A percentile compares a stretch with the other conserved stretches of the same genome.
Conservation (phyloP, 2,888 invertebrate genomes). For the Diaprepes abbreviatus region DNA sequence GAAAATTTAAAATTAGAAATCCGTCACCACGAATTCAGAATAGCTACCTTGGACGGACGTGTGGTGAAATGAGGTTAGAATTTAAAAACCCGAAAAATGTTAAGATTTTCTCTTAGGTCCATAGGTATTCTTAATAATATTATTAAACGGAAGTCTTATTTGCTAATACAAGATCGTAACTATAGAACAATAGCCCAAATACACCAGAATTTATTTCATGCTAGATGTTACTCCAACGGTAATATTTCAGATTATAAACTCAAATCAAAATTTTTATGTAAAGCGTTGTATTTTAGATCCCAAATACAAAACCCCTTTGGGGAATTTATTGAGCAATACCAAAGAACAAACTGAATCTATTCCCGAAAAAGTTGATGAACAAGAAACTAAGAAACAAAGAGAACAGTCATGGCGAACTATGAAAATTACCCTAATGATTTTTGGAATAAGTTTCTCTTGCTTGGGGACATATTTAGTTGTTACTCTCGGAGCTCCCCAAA, state of each 20-base stretch:
- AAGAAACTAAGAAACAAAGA: conserved; percentile 57
- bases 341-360: conserved; percentile 53
- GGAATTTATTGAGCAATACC: conserved; percentile 52
- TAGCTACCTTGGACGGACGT: conserved; percentile 2
- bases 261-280: conserved; percentile 40
- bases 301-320: conserved; percentile 54
- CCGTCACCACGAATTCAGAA: not conserved
- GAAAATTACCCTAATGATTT: conserved; percentile 65
- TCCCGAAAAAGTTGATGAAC: conserved; percentile 55
- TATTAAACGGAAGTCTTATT: conserved; percentile 50
- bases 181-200: conserved; percentile 49
- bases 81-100: conserved; percentile 47
- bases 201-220: conserved; percentile 43
- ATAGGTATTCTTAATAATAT: conserved; percentile 50
- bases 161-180: conserved; percentile 47
- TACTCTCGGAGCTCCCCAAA: conserved; percentile 81
- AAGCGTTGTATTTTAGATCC: conserved; percentile 28
- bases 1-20: too few species aligned
- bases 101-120: conserved; percentile 52
- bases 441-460: conserved; percentile 75
- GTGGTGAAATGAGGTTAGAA: conserved; percentile 29
- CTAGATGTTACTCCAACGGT: conserved; percentile 42
- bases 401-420: conserved; percentile 63
- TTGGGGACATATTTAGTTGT: conserved; percentile 75
- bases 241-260: conserved; percentile 32